A percentile compares a stretch with the other conserved stretches of the same genome.
Evolutionary conservation across 2,797 vertebrate species (phyloP).

Genomic region (Gallinago nigripennis): DNA sequence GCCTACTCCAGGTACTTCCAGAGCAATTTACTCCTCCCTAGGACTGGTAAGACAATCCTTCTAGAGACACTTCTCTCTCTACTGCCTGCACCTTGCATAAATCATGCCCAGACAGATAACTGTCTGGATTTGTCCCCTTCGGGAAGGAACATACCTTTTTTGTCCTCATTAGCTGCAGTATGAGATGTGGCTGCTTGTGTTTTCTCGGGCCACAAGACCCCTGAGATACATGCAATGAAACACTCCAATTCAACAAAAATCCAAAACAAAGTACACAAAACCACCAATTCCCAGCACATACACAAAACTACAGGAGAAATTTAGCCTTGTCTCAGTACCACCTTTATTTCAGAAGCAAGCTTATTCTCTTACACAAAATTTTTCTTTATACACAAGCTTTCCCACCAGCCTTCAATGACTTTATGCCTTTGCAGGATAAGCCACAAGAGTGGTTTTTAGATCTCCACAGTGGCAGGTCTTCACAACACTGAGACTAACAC

Average conservation of each 20-base stretch:
- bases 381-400: background rate
- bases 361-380: background rate
- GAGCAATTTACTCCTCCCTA: background rate
- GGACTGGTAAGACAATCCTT: background rate
- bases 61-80: background rate
- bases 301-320: background rate
- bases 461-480: background rate
- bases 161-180: background rate
- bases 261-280: background rate
- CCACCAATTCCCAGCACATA: background rate
- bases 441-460: background rate
- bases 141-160: background rate
- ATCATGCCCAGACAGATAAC: background rate
- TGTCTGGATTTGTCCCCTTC: background rate
- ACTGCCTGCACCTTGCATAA: background rate
- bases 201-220: background rate
- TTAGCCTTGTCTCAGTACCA: background rate
- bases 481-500: background rate
- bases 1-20: background rate
- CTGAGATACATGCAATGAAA: background rate
- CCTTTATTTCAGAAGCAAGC: background rate
- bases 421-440: background rate
- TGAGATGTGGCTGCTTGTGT: rapidly evolving
- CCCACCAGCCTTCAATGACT: background rate
- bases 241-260: background rate